A percentile compares a stretch with the other conserved stretches of the same genome.
phyloP scores from a whole-genome alignment of 2,797 vertebrate species.

The Cuculus canorus region DNA sequence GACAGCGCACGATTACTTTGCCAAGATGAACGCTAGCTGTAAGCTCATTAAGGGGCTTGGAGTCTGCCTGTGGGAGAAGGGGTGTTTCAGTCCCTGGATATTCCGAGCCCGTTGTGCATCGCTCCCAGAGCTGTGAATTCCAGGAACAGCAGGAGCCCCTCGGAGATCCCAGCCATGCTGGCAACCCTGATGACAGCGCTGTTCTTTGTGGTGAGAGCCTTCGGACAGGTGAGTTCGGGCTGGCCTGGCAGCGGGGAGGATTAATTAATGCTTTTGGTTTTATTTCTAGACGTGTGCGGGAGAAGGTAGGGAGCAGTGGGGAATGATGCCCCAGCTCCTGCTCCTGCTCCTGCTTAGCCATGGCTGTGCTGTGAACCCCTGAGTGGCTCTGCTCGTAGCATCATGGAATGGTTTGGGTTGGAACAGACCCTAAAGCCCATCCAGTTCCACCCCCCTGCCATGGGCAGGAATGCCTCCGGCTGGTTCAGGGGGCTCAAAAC shows the following conservation, averaged over 20 bases:
- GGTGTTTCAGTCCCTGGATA: background rate
- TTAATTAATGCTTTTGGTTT: accelerated
- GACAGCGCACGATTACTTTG: background rate
- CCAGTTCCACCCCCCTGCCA: too few relatives aligned
- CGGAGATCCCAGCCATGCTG: slow-evolving; percentile 76
- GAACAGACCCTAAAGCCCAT: too few relatives aligned
- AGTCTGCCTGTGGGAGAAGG: background rate
- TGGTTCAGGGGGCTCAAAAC: too few relatives aligned
- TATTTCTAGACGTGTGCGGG: accelerated
- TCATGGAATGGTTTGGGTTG: too few relatives aligned
- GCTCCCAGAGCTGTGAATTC: background rate
- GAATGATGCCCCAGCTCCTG: too few relatives aligned
- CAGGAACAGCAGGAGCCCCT: background rate
- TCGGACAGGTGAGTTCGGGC: slow-evolving; percentile 81
- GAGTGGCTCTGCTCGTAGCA: too few relatives aligned
- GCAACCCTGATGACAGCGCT: slow-evolving; percentile 87
- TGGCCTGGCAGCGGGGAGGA: background rate
- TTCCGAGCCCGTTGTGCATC: accelerated
- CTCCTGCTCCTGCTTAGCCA: too few relatives aligned
- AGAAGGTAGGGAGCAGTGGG: too few relatives aligned
- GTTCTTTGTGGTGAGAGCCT: slow-evolving; percentile 81
- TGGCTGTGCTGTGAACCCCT: too few relatives aligned
- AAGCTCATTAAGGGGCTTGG: slow-evolving; percentile 60
- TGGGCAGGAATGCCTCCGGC: too few relatives aligned
- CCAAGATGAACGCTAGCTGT: background rate